Conservation (phyloP, 2,113 vertebrate species). For the Takifugu bimaculatus region DNA sequence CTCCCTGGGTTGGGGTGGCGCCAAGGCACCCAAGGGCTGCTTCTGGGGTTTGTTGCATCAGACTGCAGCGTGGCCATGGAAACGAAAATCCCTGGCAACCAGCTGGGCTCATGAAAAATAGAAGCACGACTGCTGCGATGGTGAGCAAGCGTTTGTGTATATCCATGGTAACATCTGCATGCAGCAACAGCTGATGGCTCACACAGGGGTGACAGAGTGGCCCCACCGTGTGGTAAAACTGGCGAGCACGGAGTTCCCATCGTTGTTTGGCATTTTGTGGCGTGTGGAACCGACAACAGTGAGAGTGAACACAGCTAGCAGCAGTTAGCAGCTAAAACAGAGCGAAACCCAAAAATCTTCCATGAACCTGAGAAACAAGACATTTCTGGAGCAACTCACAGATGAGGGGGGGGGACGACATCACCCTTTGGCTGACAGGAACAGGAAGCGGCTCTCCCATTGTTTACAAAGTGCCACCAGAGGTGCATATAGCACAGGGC, state of each 20-base stretch:
- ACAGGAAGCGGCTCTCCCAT: too few species aligned
- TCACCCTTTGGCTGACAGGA: too few species aligned
- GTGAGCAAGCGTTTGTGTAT: conserved; percentile 29
- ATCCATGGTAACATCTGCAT: conserved; percentile 51
- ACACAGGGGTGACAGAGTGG: conserved; percentile 1
- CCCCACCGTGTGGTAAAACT: conserved; percentile 21
- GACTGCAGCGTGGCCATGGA: conserved; percentile 66
- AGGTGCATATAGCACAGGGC: too few species aligned
- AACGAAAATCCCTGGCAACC: conserved; percentile 70
- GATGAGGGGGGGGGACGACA: too few species aligned
- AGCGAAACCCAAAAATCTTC: too few species aligned
- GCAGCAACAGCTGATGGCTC: conserved; percentile 20
- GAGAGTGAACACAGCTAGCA: too few species aligned
- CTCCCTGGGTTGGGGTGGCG: conserved; percentile 21
- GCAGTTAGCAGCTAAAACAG: too few species aligned
- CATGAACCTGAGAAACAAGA: too few species aligned
- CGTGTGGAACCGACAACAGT: too few species aligned
- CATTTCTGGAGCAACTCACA: too few species aligned
- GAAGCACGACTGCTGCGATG: conserved; percentile 35
- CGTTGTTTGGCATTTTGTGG: conserved; percentile 21
- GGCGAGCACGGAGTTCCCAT: conserved; percentile 33
- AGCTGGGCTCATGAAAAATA: conserved; percentile 58
- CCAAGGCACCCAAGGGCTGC: conserved; percentile 21
- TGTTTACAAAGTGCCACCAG: too few species aligned
- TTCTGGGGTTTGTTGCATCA: conserved; percentile 64